Base-by-base conservation (phyloP, 2,888 invertebrate species). In the Troglohyphantes excavatus region DNA sequence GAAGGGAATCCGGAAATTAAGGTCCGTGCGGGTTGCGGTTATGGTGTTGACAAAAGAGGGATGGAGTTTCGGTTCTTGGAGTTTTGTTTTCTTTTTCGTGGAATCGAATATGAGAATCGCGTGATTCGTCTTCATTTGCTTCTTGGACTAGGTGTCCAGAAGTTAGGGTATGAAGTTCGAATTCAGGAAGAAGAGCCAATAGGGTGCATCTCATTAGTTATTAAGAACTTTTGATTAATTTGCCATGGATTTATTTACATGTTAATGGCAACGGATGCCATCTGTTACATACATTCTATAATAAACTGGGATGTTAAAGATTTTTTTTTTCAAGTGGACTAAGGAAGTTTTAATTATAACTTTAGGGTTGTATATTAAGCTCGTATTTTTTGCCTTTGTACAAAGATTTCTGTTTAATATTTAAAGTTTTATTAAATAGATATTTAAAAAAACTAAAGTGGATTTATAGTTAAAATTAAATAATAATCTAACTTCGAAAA, bases 121-220 rank as follows among this genome's bases (percentile, higher is more conserved):
- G 78, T 78, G 78, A 26, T 23, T n/a, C 17, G 43, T 29, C 19
- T 59, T 59, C 75, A 75, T 75, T 75, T 75, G 59, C 46, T 75
- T 27, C 26, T 43, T 72, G 43, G 7, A 0, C 17, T 6, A 26
- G 7, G 65, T 26, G 65, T 26, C 26, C 7, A n/a, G n/a, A n/a
- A n/a, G n/a, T n/a, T n/a, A n/a, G n/a, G n/a, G 26, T 27, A 13
- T 17, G 29, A 33, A 68, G n/a, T 33, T 26, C n/a, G 19, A 63
- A 21, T n/a, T 21, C 29, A 61, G 21, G 13, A 17, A 27, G 2
- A 61, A 21, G 21, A 29, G 33, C 19, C 13, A 7, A 9, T 23
- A 23, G 53, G n/a, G 27, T 53, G 27, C 27, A 29, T 61, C n/a
- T 73, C n/a, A n/a, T 73, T 53, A 17, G 27, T 65, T 65, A 65